Evolutionary conservation across 2,888 invertebrate genomes (phyloP), one percentile per base, ranked within the genome.

Genomic region (Heteromyza rotundicornis): DNA sequence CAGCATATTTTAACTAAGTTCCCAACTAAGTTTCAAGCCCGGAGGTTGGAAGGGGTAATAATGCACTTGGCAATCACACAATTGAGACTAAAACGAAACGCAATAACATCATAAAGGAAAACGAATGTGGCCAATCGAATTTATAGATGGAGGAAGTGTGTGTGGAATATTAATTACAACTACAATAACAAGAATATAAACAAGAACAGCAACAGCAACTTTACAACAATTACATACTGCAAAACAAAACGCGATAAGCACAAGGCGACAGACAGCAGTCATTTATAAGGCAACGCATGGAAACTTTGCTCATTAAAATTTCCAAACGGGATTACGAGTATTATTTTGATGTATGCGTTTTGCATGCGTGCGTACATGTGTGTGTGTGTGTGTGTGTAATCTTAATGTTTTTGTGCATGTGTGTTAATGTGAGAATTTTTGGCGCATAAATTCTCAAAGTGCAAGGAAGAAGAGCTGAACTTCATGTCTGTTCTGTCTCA

Each of bases 281-380:
- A 10, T 7, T 5, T 27, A 27, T 7, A 27, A 27, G 10, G 27
- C 40, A 40, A 40, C 14, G 40, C 10, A n/a, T n/a, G 16, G 14
- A 47, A 47, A 47, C 47, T 47, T 47, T 47, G 47, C 47, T 47
- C 47, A 47, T 47, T 47, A 47, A 47, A 47, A 47, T 47, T 47
- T 17, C 19, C 19, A 17, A 47, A 47, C n/a, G n/a, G 47, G 47
- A 47, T 47, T 47, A 47, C 14, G 47, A 5, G 16, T n/a, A 7
- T 40, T 40, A 40, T 47, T 47, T 47, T 40, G 40, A 40, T 40
- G 16, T 40, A 40, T n/a, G 40, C 14, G 40, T 40, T 3, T 10
- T 40, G 40, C 14, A 40, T 40, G 3, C 40, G n/a, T 5, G 27
- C 3, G 40, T 40, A n/a, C 14, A 19, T 47, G 17, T 47, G 47